A percentile compares a stretch with the other conserved stretches of the same genome.
Conservation (phyloP, 1,140 invertebrate species). For the Drosophila nigrodunni region DNA sequence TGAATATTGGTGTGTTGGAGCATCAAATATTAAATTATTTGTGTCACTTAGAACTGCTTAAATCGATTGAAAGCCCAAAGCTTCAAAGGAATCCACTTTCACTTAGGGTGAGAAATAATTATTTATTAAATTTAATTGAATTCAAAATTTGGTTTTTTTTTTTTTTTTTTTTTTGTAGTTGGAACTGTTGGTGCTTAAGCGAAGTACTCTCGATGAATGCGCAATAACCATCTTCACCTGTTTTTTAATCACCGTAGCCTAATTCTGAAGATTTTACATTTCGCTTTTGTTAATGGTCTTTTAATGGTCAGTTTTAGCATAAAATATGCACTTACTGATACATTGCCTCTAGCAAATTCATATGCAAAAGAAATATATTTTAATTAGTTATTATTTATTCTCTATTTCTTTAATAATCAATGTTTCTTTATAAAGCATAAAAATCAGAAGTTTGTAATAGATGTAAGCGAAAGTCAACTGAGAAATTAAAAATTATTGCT, state of each 20-base stretch:
- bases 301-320: constrained; percentile 5
- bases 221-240: constrained; percentile 1
- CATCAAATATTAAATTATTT: background rate
- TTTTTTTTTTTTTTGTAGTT: background rate
- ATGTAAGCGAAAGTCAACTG: background rate
- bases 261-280: constrained; percentile 11
- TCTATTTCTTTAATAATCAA: too few relatives aligned
- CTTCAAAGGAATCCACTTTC: background rate
- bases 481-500: background rate
- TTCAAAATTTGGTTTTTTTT: background rate
- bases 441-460: background rate
- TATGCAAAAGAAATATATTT: too few relatives aligned
- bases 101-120: background rate
- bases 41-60: background rate
- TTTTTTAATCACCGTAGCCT: constrained; percentile 1
- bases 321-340: constrained; percentile 6
- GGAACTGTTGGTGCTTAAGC: background rate
- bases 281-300: background rate
- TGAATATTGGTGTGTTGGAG: constrained; percentile 2
- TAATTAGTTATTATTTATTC: too few relatives aligned
- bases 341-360: too few relatives aligned
- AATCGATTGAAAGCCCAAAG: background rate
- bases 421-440: too few relatives aligned
- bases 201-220: constrained; percentile 3
- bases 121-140: background rate